Conservation (phyloP, 1,140 invertebrate species). For the Platorchestia sp. region DNA sequence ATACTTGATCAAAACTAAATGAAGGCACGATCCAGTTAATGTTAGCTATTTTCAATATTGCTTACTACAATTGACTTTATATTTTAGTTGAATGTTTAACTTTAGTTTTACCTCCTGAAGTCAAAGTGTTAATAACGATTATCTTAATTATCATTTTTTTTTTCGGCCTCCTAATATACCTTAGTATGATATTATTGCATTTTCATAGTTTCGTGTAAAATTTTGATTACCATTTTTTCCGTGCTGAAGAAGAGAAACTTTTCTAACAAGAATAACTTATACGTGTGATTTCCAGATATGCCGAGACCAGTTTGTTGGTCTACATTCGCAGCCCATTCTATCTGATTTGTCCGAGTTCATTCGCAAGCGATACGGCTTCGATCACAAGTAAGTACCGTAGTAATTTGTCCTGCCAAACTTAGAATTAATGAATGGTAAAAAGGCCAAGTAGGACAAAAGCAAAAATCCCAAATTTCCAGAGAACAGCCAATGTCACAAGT, state of each 20-base stretch:
- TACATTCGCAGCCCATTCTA: constrained; percentile 94
- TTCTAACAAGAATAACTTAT: constrained; percentile 62
- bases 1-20: no score
- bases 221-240: neutral
- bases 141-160: no score
- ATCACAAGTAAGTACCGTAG: constrained; percentile 73
- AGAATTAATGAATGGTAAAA: no score
- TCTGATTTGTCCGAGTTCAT: constrained; percentile 88
- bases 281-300: constrained; percentile 79
- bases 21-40: no score
- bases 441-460: no score
- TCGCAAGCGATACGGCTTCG: constrained; percentile 77
- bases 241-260: neutral
- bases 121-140: neutral
- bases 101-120: neutral
- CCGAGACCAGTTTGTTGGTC: constrained; percentile 93
- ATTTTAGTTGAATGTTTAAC: no score
- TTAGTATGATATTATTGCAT: neutral
- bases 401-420: no score
- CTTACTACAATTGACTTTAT: no score
- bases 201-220: neutral
- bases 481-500: no score
- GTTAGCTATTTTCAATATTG: no score
- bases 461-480: no score
- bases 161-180: no score